These are phyloP conservation scores for Saturnia japonica DNA, from an alignment of 2,888 invertebrate species.

Conservation along the genomic window DNA sequence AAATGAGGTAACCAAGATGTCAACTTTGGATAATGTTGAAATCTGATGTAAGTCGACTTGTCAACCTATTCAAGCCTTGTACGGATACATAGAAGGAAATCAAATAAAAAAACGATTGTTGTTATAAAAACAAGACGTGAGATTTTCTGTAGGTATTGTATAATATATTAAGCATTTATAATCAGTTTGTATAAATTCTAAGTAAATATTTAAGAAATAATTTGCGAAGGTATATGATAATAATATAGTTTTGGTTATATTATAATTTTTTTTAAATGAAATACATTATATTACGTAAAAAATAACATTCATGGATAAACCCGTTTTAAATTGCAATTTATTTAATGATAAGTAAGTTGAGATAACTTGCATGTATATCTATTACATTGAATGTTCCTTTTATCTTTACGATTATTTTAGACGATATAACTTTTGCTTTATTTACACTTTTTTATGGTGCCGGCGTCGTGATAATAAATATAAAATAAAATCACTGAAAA, in stretches of 20 bases:
- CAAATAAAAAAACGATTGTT: background rate
- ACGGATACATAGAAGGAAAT: too few relatives aligned
- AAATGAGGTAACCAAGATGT: too few relatives aligned
- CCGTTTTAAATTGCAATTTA: background rate
- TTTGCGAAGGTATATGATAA: background rate
- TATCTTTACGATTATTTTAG: slow-evolving; percentile 11
- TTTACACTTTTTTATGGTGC: background rate
- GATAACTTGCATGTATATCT: background rate
- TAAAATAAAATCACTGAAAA: slow-evolving; percentile 1
- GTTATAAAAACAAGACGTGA: background rate
- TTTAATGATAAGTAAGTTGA: background rate
- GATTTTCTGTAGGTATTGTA: background rate
- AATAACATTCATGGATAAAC: background rate
- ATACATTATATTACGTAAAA: background rate
- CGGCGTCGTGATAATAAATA: slow-evolving; percentile 2
- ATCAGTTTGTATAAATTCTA: background rate
- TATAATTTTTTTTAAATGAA: background rate
- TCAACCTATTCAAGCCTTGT: too few relatives aligned
- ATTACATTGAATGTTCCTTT: slow-evolving; percentile 12
- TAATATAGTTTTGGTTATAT: background rate
- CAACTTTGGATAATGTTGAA: too few relatives aligned
- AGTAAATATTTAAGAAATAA: background rate
- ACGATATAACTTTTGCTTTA: background rate
- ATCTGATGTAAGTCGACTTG: too few relatives aligned
- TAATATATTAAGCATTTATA: background rate